phyloP scores from a whole-genome alignment of 2,888 invertebrate genomes.

The Tubulanus polymorphus region DNA sequence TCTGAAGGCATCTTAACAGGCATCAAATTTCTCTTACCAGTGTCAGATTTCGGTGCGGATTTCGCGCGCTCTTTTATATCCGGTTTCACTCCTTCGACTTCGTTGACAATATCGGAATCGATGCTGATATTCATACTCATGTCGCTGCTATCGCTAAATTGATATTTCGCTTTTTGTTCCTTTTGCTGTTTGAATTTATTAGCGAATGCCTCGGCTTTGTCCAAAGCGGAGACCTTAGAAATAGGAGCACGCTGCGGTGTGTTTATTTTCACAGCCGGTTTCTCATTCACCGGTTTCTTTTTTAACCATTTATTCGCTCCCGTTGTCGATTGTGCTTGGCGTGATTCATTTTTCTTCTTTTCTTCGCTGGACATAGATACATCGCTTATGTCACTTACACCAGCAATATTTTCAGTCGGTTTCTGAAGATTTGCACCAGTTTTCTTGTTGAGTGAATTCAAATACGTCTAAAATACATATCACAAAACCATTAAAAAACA shows the following conservation, averaged over 20 bases:
- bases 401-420: conserved; percentile 27
- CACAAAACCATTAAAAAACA: no score
- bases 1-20: neutral
- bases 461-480: conserved; percentile 26
- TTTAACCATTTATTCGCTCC: conserved; percentile 35
- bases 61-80: neutral
- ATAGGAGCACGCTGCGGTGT: conserved; percentile 3
- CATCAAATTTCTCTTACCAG: neutral
- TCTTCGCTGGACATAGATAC: conserved; percentile 38
- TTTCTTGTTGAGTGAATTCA: conserved; percentile 33
- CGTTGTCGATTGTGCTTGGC: conserved; percentile 15
- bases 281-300: conserved; percentile 25
- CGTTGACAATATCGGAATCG: neutral
- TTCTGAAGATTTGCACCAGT: conserved; percentile 33
- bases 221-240: conserved; percentile 25
- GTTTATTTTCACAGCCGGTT: conserved; percentile 5
- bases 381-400: conserved; percentile 37
- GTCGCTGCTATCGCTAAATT: neutral
- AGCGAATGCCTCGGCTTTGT: conserved; percentile 29
- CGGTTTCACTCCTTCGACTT: neutral
- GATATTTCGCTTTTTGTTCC: conserved; percentile 14
- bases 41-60: neutral
- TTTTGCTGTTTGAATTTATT: conserved; percentile 28
- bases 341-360: conserved; percentile 20
- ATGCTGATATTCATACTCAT: neutral